Base-by-base conservation (phyloP, 1,140 invertebrate species). In the Drosophila nebulosa region DNA sequence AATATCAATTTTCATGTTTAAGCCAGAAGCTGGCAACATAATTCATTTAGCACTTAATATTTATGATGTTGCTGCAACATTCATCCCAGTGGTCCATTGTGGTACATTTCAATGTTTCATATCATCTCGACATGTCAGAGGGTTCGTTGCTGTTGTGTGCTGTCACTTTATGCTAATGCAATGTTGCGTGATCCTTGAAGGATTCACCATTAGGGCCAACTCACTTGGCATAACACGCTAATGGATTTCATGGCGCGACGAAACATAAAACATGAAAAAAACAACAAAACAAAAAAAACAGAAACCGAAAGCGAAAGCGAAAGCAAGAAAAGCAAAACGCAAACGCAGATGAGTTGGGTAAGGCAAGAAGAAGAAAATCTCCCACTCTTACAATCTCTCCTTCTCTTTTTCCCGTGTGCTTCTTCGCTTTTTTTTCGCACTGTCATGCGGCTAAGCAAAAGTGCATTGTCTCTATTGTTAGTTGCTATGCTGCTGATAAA, bases 131-230 rank as follows among this genome's bases (percentile, higher is more conserved):
- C 74, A 74, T 74, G 71, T 50, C 70, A 46, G 55, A 27, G 12
- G 9, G 30, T 32, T 32, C 30, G 30, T 32, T 32, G 5, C 5
- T 42, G 39, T 72, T 73, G 69, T 73, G 69, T 55, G 52, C 61
- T 69, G 69, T 62, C 70, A 74, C 71, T 74, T 74, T 74, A 74
- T 74, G 70, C 71, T 74, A 74, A 74, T 74, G 71, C 71, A 74
- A 74, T 74, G 71, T 67, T 61, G 70, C 63, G 71, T 74, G 71
- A 74, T 74, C 71, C 71, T 74, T 74, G 56, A 74, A 74, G 70
- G 70, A 74, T 67, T 74, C 65, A 51, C 74, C 71, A 74, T 74
- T 55, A 55, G n/a, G 26, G 52, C 52, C 24, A 55, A 55, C 52
- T 55, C 52, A 26, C 52, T 55, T 55, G 24, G 56, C 56, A 36